Conservation (phyloP, 2,888 invertebrate genomes). For the Chrysolina oricalcia region DNA sequence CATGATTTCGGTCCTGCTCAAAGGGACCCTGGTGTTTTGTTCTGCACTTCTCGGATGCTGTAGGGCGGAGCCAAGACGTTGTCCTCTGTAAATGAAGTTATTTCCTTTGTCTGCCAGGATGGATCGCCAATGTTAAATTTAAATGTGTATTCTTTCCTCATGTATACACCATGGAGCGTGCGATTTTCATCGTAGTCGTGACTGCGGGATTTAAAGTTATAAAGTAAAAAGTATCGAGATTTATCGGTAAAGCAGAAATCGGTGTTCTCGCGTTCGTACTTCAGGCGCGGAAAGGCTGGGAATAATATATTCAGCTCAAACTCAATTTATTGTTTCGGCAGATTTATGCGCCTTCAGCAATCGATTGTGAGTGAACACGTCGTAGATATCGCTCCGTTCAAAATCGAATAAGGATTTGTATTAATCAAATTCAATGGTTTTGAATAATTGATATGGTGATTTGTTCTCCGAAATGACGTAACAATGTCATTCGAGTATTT, state of each 20-base stretch:
- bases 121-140: slow-evolving; percentile 49
- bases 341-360: not conserved
- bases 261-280: slow-evolving; percentile 15
- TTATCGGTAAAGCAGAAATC: slow-evolving; percentile 17
- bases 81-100: slow-evolving; percentile 47
- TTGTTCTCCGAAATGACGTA: not conserved
- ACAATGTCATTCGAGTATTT: too few relatives aligned
- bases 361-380: not conserved
- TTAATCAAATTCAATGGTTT: too few relatives aligned
- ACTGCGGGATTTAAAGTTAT: slow-evolving; percentile 25
- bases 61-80: slow-evolving; percentile 45
- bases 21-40: slow-evolving; percentile 38
- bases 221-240: slow-evolving; percentile 29
- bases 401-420: too few relatives aligned
- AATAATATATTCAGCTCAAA: slow-evolving; percentile 15
- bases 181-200: slow-evolving; percentile 47
- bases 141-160: slow-evolving; percentile 45
- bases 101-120: slow-evolving; percentile 50
- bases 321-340: slow-evolving; percentile 1
- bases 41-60: slow-evolving; percentile 41
- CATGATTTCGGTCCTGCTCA: slow-evolving; percentile 37
- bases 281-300: not conserved
- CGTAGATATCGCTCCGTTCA: not conserved
- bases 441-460: too few relatives aligned
- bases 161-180: slow-evolving; percentile 45